These are phyloP conservation scores for Steinernema hermaphroditum DNA, from an alignment of 2,888 invertebrate genomes.

Conservation along the genomic window DNA sequence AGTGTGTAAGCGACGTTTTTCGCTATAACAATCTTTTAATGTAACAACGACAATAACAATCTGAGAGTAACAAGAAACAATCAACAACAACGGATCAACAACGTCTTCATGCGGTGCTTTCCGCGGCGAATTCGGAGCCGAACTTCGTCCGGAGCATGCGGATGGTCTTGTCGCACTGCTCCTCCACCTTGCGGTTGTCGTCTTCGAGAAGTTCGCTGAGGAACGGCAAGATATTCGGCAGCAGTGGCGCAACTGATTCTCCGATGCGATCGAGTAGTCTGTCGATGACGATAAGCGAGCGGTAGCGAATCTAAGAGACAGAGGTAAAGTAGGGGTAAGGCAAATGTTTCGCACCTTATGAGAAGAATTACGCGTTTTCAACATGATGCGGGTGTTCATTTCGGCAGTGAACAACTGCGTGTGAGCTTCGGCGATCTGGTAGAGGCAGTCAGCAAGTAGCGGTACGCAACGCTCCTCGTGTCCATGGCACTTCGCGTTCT, in stretches of 20 bases:
- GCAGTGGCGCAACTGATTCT: conserved; percentile 55
- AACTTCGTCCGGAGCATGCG: conserved; percentile 55
- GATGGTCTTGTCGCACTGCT: conserved; percentile 57
- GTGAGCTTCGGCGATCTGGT: conserved; percentile 41
- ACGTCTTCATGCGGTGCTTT: conserved; percentile 27
- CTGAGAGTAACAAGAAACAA: conserved; percentile 33
- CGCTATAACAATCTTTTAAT: not conserved
- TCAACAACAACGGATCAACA: conserved; percentile 27
- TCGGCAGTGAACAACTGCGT: conserved; percentile 41
- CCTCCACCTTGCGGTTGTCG: conserved; percentile 55
- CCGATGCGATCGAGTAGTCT: conserved; percentile 54
- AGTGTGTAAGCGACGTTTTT: no score
- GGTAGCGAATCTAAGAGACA: conserved; percentile 33
- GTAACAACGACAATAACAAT: conserved; percentile 27
- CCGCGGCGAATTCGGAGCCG: conserved; percentile 43
- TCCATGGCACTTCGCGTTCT: conserved; percentile 56
- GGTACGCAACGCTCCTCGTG: conserved; percentile 58
- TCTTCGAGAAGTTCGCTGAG: conserved; percentile 58
- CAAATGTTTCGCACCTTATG: conserved; percentile 33
- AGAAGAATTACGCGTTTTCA: conserved; percentile 35
- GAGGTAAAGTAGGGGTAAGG: no score
- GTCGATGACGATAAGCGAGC: conserved; percentile 57
- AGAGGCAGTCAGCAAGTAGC: conserved; percentile 46
- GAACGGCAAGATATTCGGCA: conserved; percentile 56
- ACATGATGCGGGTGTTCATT: conserved; percentile 36